Conservation (phyloP, 37 sponge, comb jelly and placozoan species). For the Dysidea cf. avara region DNA sequence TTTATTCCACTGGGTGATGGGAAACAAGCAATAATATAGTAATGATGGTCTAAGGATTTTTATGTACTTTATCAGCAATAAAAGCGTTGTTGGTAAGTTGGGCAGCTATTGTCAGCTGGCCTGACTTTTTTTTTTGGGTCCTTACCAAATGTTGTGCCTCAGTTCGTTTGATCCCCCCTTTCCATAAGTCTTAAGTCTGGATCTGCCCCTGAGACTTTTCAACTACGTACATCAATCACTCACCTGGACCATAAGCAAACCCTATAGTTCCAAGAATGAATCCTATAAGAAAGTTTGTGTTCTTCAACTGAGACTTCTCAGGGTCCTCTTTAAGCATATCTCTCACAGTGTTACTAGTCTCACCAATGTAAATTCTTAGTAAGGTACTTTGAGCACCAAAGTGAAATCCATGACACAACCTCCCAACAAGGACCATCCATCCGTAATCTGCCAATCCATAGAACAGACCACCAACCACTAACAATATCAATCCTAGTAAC, state of each 20-base stretch:
- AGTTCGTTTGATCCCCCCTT: no score
- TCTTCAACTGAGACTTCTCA: slow-evolving; percentile 41
- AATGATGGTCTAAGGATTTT: no score
- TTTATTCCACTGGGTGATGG: no score
- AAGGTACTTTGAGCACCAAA: slow-evolving; percentile 9
- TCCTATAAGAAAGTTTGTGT: slow-evolving; percentile 31
- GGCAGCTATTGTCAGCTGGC: no score
- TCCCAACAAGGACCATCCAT: slow-evolving; percentile 47
- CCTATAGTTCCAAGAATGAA: slow-evolving; percentile 5
- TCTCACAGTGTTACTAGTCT: slow-evolving; percentile 32
- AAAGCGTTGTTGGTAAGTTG: no score
- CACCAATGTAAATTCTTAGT: slow-evolving; percentile 35
- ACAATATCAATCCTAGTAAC: background rate
- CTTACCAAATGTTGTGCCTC: no score
- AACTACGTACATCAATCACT: no score
- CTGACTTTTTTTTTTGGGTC: no score
- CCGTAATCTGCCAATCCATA: slow-evolving; percentile 23
- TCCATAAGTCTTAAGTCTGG: no score
- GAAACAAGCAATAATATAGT: no score
- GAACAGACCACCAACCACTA: slow-evolving; percentile 12
- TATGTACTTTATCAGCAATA: no score
- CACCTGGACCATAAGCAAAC: slow-evolving; percentile 34
- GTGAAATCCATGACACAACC: slow-evolving; percentile 25
- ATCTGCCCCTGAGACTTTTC: no score
- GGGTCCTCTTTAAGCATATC: slow-evolving; percentile 4